Conservation (phyloP, 2,888 invertebrate species). For the Melieria crassipennis region DNA sequence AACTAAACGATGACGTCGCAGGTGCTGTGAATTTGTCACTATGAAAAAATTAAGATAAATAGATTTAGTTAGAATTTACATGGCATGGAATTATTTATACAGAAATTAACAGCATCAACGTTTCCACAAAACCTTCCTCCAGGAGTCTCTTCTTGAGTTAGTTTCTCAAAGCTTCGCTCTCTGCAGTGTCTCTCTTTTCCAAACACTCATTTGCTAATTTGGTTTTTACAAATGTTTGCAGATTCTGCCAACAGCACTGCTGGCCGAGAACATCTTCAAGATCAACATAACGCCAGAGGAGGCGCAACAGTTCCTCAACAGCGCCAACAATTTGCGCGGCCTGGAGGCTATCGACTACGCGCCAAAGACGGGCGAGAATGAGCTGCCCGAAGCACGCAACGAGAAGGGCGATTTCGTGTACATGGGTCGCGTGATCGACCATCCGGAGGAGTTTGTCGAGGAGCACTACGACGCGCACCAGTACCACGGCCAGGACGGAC, state of each 20-base stretch:
- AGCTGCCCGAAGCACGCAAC: conserved; percentile 64
- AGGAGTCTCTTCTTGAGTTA: too few species aligned
- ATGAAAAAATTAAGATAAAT: too few species aligned
- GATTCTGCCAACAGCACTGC: conserved; percentile 47
- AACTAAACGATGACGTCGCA: too few species aligned
- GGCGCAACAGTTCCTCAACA: conserved; percentile 63
- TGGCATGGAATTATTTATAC: too few species aligned
- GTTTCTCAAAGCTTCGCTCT: too few species aligned
- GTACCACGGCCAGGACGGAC: conserved; percentile 77
- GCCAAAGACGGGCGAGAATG: conserved; percentile 69
- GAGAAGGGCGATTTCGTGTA: conserved; percentile 62
- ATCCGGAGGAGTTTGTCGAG: conserved; percentile 75
- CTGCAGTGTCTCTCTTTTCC: too few species aligned
- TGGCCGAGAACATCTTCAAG: conserved; percentile 67
- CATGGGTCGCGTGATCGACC: conserved; percentile 71
- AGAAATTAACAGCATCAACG: too few species aligned
- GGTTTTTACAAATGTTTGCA: conserved; percentile 36
- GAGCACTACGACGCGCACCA: conserved; percentile 78
- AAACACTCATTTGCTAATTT: not conserved
- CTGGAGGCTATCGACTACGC: conserved; percentile 68
- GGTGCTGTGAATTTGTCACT: too few species aligned
- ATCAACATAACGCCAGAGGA: conserved; percentile 69
- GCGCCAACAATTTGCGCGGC: conserved; percentile 64
- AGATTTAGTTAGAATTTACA: too few species aligned
- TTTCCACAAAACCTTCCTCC: too few species aligned